Base-by-base conservation (phyloP, 1,140 invertebrate genomes). In the Drosophila grimshawi region DNA sequence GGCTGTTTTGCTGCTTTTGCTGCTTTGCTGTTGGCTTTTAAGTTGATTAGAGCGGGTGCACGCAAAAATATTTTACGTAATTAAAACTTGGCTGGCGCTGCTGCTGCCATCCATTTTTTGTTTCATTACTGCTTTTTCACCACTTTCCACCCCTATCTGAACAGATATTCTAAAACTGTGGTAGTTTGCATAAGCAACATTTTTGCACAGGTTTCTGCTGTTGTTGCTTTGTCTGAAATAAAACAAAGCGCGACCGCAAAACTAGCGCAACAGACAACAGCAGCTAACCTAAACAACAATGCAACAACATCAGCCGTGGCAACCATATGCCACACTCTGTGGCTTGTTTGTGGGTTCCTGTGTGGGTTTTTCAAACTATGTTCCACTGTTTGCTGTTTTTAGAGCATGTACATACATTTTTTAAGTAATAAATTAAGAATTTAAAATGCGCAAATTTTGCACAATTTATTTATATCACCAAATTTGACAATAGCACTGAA, bases 61-160 rank as follows among this genome's bases (percentile, higher is more conserved):
- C 62, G 85, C 83, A 75, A 80, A 88, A 88, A 89, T 88, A 88
- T 88, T 88, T 88, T 89, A 88, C 83, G 83, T 88, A 88, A 88
- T 88, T 88, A 88, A 88, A 88, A 88, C 85, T 83, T 88, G 85
- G 66, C 68, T 83, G 68, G 2, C 53, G 76, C 61, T 68, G 81
- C 75, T 60, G 64, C 57, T 81, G 33, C 72, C 70, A 70, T 75
- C 67, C 66, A 57, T 11, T 74, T 74, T 61, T 74, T 74, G 39
- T n/a, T n/a, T 43, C 39, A 43, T 43, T n/a, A 43, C 39, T n/a
- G 3, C 3, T 56, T 65, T 66, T 57, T 32, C 35, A 37, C 5
- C 37, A 4, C 55, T 5, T 29, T 5, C 3, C 8, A 19, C 19
- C 33, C 3, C 4, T 8, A 33, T 2, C 29, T 5, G 45, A 19